Evolutionary conservation across 2,113 vertebrate species (phyloP).

Genomic region (Syngnathus scovelli): DNA sequence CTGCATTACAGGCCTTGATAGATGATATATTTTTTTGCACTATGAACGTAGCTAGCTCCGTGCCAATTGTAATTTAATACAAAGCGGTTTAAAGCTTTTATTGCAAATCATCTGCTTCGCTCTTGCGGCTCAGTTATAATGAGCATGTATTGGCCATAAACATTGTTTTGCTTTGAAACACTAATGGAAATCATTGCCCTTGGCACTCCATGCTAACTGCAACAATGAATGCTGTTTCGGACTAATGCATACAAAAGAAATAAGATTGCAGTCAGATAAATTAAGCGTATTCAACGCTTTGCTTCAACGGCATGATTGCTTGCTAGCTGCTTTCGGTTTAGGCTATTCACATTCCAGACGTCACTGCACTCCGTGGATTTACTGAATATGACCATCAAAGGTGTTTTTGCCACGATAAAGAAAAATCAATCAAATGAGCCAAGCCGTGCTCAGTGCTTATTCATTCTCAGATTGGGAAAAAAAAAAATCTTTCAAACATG

Average conservation of each 20-base stretch:
- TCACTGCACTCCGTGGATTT: not conserved
- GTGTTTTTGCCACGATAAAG: not conserved
- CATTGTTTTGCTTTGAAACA: conserved; percentile 36
- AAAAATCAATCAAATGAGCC: not conserved
- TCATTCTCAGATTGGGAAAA: not conserved
- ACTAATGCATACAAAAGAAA: not conserved
- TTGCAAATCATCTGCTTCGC: conserved; percentile 50
- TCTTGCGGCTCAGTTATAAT: conserved; percentile 30
- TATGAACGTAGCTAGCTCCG: conserved; percentile 28
- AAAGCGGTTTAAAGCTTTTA: conserved; percentile 44
- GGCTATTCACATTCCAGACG: not conserved
- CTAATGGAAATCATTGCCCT: conserved; percentile 40
- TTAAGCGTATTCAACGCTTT: not conserved
- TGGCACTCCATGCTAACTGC: conserved; percentile 1
- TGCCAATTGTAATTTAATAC: conserved; percentile 45
- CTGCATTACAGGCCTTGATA: conserved; percentile 15
- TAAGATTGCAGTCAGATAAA: not conserved
- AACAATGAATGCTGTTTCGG: conserved; percentile 2
- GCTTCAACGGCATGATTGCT: not conserved
- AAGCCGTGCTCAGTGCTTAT: not conserved
- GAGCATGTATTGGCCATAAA: conserved; percentile 55
- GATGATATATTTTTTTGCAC: conserved; percentile 28
- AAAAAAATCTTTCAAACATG: not conserved
- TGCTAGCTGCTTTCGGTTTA: not conserved
- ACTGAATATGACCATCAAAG: not conserved